These are phyloP conservation scores for Orchestia grillus DNA, from an alignment of 1,140 invertebrate species.

Conservation along the genomic window DNA sequence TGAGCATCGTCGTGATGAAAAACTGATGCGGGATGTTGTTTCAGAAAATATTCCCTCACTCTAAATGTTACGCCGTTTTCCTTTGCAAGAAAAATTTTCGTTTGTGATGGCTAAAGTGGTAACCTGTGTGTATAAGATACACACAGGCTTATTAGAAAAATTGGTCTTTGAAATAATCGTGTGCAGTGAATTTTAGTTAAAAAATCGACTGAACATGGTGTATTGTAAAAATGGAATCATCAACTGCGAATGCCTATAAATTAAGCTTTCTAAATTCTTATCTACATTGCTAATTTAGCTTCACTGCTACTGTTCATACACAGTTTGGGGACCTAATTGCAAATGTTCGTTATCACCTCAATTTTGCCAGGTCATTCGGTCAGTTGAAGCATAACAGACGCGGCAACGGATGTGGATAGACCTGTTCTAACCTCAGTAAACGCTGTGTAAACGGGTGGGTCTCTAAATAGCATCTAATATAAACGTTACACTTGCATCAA, in stretches of 20 bases:
- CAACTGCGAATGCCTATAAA: not conserved
- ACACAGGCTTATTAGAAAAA: too few species aligned
- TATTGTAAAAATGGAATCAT: not conserved
- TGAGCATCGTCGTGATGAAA: not conserved
- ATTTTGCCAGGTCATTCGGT: not conserved
- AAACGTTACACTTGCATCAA: conserved; percentile 50
- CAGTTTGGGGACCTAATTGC: not conserved
- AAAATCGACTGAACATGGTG: not conserved
- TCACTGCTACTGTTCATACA: not conserved
- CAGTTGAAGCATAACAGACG: not conserved
- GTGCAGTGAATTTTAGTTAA: not conserved
- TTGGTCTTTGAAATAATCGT: not conserved
- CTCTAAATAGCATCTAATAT: conserved; percentile 55
- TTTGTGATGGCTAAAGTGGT: not conserved
- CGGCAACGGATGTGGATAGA: not conserved
- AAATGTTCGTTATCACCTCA: not conserved
- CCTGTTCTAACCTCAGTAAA: not conserved
- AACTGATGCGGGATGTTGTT: not conserved
- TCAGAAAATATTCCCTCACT: not conserved
- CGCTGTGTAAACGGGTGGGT: conserved; percentile 19
- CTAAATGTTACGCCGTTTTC: not conserved
- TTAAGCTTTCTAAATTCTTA: not conserved
- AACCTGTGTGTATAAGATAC: not conserved
- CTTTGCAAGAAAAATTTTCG: not conserved
- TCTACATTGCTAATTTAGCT: not conserved